phyloP scores from a whole-genome alignment of 1,140 invertebrate species.

The Drosophila arawakana region DNA sequence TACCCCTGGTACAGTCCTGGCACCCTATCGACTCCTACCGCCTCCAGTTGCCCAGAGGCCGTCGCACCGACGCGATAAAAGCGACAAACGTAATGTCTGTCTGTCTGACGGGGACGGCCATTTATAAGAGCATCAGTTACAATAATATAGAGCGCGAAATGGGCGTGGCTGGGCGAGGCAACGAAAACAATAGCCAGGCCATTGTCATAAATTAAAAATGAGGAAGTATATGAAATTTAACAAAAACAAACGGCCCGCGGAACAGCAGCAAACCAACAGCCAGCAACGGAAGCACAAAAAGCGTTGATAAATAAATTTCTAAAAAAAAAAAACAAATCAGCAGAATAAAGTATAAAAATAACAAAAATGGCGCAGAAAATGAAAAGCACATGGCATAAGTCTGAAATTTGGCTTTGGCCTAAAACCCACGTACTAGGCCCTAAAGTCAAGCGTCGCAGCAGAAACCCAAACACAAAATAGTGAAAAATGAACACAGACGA shows the following conservation, averaged over 20 bases:
- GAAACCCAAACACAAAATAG: constrained; percentile 5
- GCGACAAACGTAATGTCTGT: constrained; percentile 69
- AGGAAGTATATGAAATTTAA: constrained; percentile 81
- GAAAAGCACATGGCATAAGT: constrained; percentile 27
- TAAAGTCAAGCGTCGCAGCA: constrained; percentile 32
- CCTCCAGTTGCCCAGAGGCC: constrained; percentile 5
- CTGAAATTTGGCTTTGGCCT: constrained; percentile 5
- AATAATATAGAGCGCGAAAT: constrained; percentile 61
- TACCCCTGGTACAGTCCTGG: neutral
- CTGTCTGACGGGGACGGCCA: constrained; percentile 67
- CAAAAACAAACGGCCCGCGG: constrained; percentile 69
- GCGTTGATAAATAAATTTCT: constrained; percentile 78
- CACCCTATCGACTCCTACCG: constrained; percentile 7
- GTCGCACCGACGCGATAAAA: constrained; percentile 70
- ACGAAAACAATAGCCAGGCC: constrained; percentile 66
- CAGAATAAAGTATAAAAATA: constrained; percentile 15
- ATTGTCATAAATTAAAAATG: constrained; percentile 84
- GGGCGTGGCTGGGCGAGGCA: constrained; percentile 45
- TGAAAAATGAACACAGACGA: neutral
- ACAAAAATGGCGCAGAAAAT: constrained; percentile 25
- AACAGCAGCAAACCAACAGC: constrained; percentile 31
- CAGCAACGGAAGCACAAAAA: constrained; percentile 74
- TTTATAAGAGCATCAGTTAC: constrained; percentile 83
- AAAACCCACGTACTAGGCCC: constrained; percentile 10
- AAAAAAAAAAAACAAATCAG: constrained; percentile 36